Evolutionary conservation across 2,888 invertebrate species (phyloP), one percentile per base, ranked within the genome.

Genomic region (Oscheius sp.): DNA sequence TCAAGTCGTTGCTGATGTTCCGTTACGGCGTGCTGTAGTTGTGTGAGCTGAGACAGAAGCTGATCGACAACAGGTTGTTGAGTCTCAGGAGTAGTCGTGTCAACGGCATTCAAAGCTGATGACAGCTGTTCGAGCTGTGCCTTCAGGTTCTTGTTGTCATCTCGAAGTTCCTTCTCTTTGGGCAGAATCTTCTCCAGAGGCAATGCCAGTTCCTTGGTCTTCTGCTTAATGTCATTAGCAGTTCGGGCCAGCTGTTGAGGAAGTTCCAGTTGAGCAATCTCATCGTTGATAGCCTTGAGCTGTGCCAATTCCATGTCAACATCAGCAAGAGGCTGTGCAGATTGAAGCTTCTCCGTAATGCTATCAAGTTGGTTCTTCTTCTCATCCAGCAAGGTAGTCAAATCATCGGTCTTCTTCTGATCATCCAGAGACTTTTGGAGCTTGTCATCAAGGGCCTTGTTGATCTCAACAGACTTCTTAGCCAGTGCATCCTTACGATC

Each of bases 391-490:
- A 47, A 35, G 57, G 72, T 59, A 47, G 68, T 66, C 47, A 53
- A 37, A 35, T 57, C 70, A 21, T 74, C 59, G 57, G 68, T 55
- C n/a, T 60, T 71, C 62, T 74, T 72, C 32, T 74, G 51, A 29
- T 70, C 73, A 63, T 78, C 79, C 51, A 35, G 2, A 13, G 73
- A 51, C 42, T 76, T 53, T 47, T 76, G 65, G 50, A 76, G 68
- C 62, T 74, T 62, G 47, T 70, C 62, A 58, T 76, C 79, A 42
- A 79, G 37, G 35, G 60, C 53, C 50, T 66, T 73, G 59, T 63
- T 73, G 33, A 73, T 51, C 9, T 70, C 74, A 53, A 42, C 68
- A 35, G 71, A 76, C 13, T 76, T 74, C 7, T 70, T 48, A 58
- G 68, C 35, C 29, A 68, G 55, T 2, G 51, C 32, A 13, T 79